Conservation (phyloP, 2,888 invertebrate genomes). For the Atrina japonica region DNA sequence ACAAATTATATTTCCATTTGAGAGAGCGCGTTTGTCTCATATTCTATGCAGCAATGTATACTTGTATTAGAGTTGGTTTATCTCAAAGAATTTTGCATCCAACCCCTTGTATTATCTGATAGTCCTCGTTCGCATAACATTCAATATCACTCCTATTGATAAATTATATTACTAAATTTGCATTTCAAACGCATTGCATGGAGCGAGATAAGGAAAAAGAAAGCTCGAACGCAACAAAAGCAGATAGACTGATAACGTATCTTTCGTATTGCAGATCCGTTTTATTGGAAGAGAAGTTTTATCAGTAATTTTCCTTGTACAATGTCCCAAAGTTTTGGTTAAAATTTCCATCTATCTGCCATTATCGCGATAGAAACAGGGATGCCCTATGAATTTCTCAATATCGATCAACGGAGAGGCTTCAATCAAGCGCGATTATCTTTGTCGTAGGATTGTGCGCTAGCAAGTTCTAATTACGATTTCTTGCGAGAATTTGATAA, state of each 20-base stretch:
- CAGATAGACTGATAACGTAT: conserved; percentile 36
- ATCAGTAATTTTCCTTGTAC: conserved; percentile 33
- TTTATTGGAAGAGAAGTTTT: conserved; percentile 37
- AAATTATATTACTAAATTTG: conserved; percentile 49
- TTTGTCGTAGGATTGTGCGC: conserved; percentile 57
- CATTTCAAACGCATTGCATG: conserved; percentile 50
- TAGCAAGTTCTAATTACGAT: conserved; percentile 74
- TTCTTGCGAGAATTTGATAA: conserved; percentile 68
- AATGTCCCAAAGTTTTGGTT: conserved; percentile 51
- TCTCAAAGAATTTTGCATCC: conserved; percentile 31
- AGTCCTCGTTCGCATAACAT: conserved; percentile 38
- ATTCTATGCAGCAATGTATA: neutral
- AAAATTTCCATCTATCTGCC: conserved; percentile 68
- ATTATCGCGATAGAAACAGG: conserved; percentile 62
- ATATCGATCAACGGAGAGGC: conserved; percentile 66
- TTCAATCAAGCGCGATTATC: conserved; percentile 73
- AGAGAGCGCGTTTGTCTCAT: no score
- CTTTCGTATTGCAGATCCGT: conserved; percentile 36
- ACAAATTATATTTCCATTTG: no score
- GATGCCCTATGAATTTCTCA: conserved; percentile 52
- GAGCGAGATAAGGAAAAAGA: conserved; percentile 45
- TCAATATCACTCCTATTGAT: conserved; percentile 48
- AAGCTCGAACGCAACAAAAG: conserved; percentile 33
- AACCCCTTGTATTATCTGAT: conserved; percentile 24
- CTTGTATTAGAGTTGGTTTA: conserved; percentile 16